Percentiles rank a stretch among this genome's conserved stretches.
phyloP scores from a whole-genome alignment of 2,113 vertebrate genomes.

The Podarcis muralis region DNA sequence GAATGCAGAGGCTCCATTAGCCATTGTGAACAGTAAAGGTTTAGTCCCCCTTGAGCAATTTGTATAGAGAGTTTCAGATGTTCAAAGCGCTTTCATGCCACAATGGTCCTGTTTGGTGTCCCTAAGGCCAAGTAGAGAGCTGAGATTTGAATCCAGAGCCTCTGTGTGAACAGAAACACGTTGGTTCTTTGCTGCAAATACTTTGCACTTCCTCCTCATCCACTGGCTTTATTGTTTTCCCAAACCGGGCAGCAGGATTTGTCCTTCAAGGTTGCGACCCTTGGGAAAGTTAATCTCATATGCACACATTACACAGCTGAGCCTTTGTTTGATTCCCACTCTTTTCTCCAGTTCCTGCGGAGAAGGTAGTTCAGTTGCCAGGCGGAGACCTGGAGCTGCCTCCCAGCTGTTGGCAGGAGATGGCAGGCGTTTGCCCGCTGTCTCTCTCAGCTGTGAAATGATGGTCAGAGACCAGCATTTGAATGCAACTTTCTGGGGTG shows the following conservation, averaged over 20 bases:
- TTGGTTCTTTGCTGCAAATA: conserved; percentile 9
- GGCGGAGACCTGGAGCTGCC: background rate
- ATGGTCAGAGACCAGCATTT: background rate
- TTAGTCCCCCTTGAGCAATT: rapidly evolving
- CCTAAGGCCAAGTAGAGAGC: background rate
- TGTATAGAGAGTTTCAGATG: background rate
- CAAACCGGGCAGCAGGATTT: background rate
- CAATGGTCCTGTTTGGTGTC: background rate
- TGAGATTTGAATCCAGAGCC: background rate
- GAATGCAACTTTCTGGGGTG: background rate
- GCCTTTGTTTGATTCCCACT: background rate
- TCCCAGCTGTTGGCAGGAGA: background rate
- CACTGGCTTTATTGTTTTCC: background rate
- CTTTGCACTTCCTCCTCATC: background rate
- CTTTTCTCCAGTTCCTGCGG: background rate
- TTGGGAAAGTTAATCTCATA: conserved; percentile 29
- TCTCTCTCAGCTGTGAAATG: background rate
- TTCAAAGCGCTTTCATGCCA: too few species aligned
- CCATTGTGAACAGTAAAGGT: too few species aligned
- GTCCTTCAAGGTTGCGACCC: conserved; percentile 40
- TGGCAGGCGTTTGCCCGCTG: background rate
- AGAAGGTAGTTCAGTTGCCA: conserved; percentile 5
- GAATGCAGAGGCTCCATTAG: background rate
- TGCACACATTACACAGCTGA: background rate
- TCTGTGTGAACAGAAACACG: rapidly evolving